phyloP scores from a whole-genome alignment of 2,888 invertebrate species.

The Microctonus brassicae region DNA sequence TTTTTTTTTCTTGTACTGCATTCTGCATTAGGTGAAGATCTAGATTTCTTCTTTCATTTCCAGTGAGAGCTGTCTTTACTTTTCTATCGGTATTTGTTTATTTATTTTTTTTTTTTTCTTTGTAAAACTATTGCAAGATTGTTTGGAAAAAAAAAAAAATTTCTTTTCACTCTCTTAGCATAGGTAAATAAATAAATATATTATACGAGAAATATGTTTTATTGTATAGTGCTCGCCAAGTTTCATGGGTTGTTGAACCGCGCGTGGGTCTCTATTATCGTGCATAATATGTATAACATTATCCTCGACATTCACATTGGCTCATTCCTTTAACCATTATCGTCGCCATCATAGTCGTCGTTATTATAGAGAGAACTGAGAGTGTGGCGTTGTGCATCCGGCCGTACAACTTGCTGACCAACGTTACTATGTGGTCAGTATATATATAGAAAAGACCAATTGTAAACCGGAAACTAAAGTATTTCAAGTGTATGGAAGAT shows the following conservation, averaged over 20 bases:
- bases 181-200: neutral
- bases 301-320: neutral
- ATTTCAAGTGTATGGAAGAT: conserved; percentile 1
- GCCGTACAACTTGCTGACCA: conserved; percentile 40
- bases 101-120: neutral
- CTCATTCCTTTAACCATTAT: conserved; percentile 45
- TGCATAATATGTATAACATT: neutral
- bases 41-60: conserved; percentile 24
- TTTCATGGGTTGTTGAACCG: conserved; percentile 47
- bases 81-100: neutral
- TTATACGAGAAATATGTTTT: conserved; percentile 7
- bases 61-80: conserved; percentile 12
- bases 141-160: too few species aligned
- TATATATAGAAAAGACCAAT: neutral
- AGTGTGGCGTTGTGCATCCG: conserved; percentile 44
- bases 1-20: too few species aligned
- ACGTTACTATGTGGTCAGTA: conserved; percentile 45
- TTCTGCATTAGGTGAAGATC: conserved; percentile 23
- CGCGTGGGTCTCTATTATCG: neutral
- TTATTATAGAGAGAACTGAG: conserved; percentile 1
- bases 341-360: neutral
- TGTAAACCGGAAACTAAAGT: neutral
- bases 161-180: neutral
- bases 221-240: neutral
- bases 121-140: neutral